Base-by-base conservation (phyloP, 2,888 invertebrate genomes). In the Eudasyphora cyanicolor region DNA sequence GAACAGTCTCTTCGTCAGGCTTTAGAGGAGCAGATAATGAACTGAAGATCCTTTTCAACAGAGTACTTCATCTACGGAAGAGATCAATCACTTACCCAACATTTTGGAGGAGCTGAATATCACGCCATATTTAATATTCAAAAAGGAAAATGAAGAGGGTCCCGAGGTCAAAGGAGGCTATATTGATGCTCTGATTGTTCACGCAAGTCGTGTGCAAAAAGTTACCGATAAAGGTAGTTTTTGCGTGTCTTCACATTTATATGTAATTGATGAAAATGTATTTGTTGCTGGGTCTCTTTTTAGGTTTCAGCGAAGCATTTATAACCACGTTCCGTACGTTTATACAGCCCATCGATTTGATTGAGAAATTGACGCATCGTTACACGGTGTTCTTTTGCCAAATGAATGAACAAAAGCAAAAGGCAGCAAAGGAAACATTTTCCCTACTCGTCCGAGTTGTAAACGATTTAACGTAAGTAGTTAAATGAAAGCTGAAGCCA, bases 291-390 rank as follows among this genome's bases (percentile, higher is more conserved):
- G n/a, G n/a, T n/a, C n/a, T n/a, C 57, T 76, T 27, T 85, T 2
- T 86, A 92, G 92, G 90, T 82, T 92, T 92, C 86, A 91, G 92
- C 93, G 99, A 99, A 94, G 99, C 99, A 86, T 99, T 99, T 93
- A 94, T 99, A 87, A 98, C 98, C 76, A 99, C 99, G 82, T 99
- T 99, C 93, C 94, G 99, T 87, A 99, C 98, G 84, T 98, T 99
- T 93, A 96, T 99, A 91, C 94, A 96, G 82, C 98, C 99, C 27
- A 93, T 95, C 89, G 97, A 96, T 87, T 94, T 99, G 87, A 95
- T 98, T 87, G 95, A 95, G 89, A 97, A 98, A 89, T 93, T 99
- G 78, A 95, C 97, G 90, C 94, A 96, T 89, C 91, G 92, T 70
- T 92, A 92, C 84, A 90, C 91, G 70, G 88, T 95, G 87, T 96